Conservation (phyloP, 2,888 invertebrate genomes). For the Scaptodrosophila latifasciaeformis region DNA sequence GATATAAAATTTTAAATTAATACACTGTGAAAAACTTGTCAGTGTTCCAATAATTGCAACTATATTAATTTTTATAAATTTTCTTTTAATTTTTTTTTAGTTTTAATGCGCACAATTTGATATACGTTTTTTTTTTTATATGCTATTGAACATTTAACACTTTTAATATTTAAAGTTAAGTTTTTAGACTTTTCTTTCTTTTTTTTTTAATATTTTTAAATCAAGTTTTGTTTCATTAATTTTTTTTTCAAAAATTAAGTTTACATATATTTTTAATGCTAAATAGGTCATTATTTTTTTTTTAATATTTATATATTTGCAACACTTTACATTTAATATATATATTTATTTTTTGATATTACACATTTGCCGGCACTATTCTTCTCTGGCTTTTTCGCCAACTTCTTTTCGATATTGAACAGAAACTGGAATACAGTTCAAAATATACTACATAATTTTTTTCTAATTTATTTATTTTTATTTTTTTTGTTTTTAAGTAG, state of each 20-base stretch:
- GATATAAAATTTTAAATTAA: slow-evolving; percentile 1
- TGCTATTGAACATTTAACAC: slow-evolving; percentile 63
- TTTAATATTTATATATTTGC: slow-evolving; percentile 4
- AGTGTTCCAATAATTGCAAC: not conserved
- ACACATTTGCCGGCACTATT: slow-evolving; percentile 66
- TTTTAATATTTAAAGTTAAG: slow-evolving; percentile 34
- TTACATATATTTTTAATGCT: slow-evolving; percentile 29
- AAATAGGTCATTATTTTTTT: slow-evolving; percentile 9
- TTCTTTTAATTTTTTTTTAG: not conserved
- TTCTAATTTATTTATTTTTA: slow-evolving; percentile 9
- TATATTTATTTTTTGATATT: slow-evolving; percentile 42
- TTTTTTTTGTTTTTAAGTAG: slow-evolving; percentile 7
- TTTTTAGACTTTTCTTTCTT: slow-evolving; percentile 16
- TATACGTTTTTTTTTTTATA: slow-evolving; percentile 32
- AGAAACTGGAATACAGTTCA: slow-evolving; percentile 20
- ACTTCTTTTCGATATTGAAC: too few relatives aligned
- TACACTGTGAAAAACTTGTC: not conserved
- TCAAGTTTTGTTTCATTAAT: slow-evolving; percentile 20
- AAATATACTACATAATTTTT: slow-evolving; percentile 23
- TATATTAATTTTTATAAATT: not conserved
- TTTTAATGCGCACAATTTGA: slow-evolving; percentile 22
- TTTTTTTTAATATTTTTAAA: slow-evolving; percentile 22
- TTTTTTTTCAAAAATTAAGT: slow-evolving; percentile 25
- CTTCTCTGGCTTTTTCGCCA: not conserved
- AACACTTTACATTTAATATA: slow-evolving; percentile 9